These are phyloP conservation scores for Lophotis ruficrista DNA, from an alignment of 2,113 vertebrate species.

Conservation along the genomic window DNA sequence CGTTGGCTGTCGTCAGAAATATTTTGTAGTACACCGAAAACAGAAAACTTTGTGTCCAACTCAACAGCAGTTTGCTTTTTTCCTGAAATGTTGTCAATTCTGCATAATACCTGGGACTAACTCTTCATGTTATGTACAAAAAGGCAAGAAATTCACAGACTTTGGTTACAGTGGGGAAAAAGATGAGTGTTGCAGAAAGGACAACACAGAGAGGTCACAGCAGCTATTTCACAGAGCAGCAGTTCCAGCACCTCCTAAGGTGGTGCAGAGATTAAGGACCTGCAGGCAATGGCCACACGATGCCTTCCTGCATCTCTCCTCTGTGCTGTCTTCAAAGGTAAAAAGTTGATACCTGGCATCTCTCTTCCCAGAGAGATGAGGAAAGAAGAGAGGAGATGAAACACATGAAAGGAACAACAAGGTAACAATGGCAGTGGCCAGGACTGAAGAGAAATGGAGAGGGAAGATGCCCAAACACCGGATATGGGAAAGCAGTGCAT, in stretches of 20 bases:
- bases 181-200: background rate
- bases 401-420: background rate
- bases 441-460: background rate
- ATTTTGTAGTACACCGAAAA: background rate
- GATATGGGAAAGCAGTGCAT: background rate
- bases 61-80: background rate
- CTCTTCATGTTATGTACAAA: background rate
- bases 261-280: background rate
- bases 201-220: background rate
- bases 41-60: background rate
- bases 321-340: background rate
- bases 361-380: background rate
- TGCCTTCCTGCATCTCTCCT: background rate
- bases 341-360: background rate
- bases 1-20: background rate
- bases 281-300: rapidly evolving
- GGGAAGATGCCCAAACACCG: background rate
- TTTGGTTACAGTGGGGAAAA: background rate
- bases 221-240: background rate
- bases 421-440: background rate
- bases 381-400: background rate
- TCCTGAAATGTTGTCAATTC: background rate
- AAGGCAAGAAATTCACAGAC: background rate
- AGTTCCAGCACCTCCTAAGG: background rate
- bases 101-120: background rate